phyloP scores from a whole-genome alignment of 2,113 vertebrate species.

The Pomatorhinus ruficollis region DNA sequence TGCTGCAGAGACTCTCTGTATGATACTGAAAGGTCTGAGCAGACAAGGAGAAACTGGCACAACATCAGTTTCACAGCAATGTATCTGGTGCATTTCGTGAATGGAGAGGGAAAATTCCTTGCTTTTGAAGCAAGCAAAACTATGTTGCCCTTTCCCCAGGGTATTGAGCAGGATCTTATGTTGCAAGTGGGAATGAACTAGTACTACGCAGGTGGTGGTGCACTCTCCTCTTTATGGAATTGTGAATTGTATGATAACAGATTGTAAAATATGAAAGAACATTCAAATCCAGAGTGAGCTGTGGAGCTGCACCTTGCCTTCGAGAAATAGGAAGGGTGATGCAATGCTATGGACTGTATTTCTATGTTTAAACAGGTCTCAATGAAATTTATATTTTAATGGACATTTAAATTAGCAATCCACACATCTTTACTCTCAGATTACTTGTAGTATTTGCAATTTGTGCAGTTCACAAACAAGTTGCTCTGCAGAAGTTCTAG shows the following conservation, averaged over 20 bases:
- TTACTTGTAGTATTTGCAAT: neutral
- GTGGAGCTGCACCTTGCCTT: neutral
- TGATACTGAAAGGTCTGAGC: neutral
- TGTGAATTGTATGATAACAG: neutral
- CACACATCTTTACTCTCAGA: neutral
- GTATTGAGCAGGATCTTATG: too few species aligned
- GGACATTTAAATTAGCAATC: neutral
- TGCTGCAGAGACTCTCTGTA: neutral
- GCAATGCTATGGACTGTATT: neutral
- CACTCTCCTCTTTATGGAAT: neutral
- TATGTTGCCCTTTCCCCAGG: neutral
- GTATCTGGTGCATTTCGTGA: rapidly evolving
- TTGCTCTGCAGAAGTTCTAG: neutral
- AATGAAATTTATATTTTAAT: neutral
- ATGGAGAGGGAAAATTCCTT: neutral
- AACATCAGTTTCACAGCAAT: neutral
- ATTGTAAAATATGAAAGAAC: neutral
- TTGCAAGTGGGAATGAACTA: neutral
- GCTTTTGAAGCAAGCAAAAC: neutral
- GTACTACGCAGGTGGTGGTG: neutral
- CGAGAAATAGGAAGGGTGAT: neutral
- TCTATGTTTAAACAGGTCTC: neutral
- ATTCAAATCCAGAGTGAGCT: neutral
- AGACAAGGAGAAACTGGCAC: neutral
- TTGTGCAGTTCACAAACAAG: neutral